Conservation (phyloP, 1,140 invertebrate species). For the Dreissena polymorpha region DNA sequence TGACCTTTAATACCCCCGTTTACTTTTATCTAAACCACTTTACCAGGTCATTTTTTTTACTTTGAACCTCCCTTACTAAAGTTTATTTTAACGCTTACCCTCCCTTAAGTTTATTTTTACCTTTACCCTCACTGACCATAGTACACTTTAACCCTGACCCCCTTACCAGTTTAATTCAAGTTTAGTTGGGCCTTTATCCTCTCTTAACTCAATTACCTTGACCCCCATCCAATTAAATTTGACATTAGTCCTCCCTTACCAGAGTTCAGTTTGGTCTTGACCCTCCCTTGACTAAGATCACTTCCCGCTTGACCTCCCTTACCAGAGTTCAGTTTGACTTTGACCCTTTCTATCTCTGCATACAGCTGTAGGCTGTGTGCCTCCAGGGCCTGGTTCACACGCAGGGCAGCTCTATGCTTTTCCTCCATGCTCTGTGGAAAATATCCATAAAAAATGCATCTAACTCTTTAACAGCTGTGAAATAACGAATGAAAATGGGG, state of each 20-base stretch:
- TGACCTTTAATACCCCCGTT: too few relatives aligned
- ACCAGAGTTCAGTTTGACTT: slow-evolving; percentile 24
- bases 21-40: too few relatives aligned
- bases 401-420: slow-evolving; percentile 63
- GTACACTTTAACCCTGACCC: too few relatives aligned
- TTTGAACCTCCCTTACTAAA: too few relatives aligned
- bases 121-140: too few relatives aligned
- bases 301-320: not conserved
- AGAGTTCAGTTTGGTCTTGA: not conserved
- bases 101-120: too few relatives aligned
- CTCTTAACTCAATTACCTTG: not conserved
- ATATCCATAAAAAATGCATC: not conserved
- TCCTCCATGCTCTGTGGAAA: slow-evolving; percentile 68
- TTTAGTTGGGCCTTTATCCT: not conserved
- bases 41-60: too few relatives aligned
- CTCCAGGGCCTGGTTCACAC: slow-evolving; percentile 68
- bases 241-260: not conserved
- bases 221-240: not conserved
- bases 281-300: too few relatives aligned
- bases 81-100: too few relatives aligned
- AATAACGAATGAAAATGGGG: not conserved
- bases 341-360: slow-evolving; percentile 62
- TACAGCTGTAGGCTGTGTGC: slow-evolving; percentile 64
- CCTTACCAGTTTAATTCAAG: not conserved
- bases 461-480: not conserved